Conservation (phyloP, 2,888 invertebrate genomes). For the Drosophila lacicola region DNA sequence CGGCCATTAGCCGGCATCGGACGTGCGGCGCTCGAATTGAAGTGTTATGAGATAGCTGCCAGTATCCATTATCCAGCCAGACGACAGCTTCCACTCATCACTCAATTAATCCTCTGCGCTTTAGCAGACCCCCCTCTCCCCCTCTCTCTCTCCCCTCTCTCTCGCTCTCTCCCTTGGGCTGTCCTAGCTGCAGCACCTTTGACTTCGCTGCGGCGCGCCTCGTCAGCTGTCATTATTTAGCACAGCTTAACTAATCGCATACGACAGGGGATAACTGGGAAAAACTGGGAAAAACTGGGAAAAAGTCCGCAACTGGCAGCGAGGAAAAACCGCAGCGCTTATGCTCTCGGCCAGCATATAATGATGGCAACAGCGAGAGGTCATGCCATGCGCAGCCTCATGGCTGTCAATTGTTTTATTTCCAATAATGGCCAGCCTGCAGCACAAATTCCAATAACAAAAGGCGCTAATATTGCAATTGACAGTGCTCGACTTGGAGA, state of each 20-base stretch:
- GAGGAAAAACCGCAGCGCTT: conserved; percentile 89
- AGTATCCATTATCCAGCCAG: conserved; percentile 52
- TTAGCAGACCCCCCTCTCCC: neutral
- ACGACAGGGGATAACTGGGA: conserved; percentile 8
- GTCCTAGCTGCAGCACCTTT: conserved; percentile 15
- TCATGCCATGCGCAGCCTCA: conserved; percentile 91
- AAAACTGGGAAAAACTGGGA: neutral
- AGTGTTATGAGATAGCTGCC: conserved; percentile 52
- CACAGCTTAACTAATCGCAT: conserved; percentile 55
- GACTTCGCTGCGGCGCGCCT: conserved; percentile 21
- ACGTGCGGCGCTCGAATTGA: conserved; percentile 39
- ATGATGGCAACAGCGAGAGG: conserved; percentile 92
- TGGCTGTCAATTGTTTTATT: conserved; percentile 92
- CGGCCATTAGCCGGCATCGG: conserved; percentile 41
- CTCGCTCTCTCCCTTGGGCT: neutral
- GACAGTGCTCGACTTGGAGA: neutral
- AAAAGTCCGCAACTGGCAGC: neutral
- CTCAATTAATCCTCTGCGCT: conserved; percentile 54
- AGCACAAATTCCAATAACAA: conserved; percentile 33
- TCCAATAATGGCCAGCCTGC: conserved; percentile 91
- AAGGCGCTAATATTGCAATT: neutral
- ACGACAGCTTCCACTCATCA: conserved; percentile 44
- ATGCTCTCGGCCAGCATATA: conserved; percentile 87
- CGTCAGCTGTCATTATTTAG: conserved; percentile 52
- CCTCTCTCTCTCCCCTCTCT: neutral